phyloP scores from a whole-genome alignment of 1,140 invertebrate genomes.

The Batillaria attramentaria region DNA sequence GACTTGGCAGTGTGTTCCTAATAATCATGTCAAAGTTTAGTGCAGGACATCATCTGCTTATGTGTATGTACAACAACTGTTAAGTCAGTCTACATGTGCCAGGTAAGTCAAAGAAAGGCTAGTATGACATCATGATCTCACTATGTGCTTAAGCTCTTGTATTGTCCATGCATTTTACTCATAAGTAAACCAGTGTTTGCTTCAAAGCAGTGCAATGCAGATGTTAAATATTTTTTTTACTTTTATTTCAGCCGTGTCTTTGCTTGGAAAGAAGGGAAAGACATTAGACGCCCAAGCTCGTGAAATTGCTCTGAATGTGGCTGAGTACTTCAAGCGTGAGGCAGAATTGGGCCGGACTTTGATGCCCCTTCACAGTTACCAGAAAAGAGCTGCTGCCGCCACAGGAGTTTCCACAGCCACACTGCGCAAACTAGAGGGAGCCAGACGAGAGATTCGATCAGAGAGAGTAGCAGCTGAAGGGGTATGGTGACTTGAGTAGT shows the following conservation, averaged over 20 bases:
- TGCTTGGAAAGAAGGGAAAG: constrained; percentile 29
- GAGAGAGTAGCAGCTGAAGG: constrained; percentile 25
- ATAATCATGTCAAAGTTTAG: background rate
- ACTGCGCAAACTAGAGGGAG: constrained; percentile 27
- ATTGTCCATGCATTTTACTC: background rate
- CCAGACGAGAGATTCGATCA: constrained; percentile 27
- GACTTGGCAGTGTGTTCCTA: too few species aligned
- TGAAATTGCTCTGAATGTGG: constrained; percentile 31
- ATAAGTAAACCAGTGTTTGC: background rate
- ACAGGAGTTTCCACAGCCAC: constrained; percentile 29
- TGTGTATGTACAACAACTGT: background rate
- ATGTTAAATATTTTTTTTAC: background rate
- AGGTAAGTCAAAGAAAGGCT: background rate
- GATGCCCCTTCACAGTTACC: constrained; percentile 28
- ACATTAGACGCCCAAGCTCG: constrained; percentile 31
- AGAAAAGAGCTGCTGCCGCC: constrained; percentile 26
- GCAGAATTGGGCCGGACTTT: constrained; percentile 28
- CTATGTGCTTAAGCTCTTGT: background rate
- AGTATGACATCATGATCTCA: background rate
- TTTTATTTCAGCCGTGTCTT: constrained; percentile 25
- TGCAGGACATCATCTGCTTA: background rate
- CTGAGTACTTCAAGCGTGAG: constrained; percentile 30
- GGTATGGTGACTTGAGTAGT: too few species aligned
- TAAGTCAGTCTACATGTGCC: background rate
- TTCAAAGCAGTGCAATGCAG: background rate